Evolutionary conservation across 2,797 vertebrate species (phyloP), one percentile per base, ranked within the genome.

Genomic region (Xiphorhynchus erythropygius): DNA sequence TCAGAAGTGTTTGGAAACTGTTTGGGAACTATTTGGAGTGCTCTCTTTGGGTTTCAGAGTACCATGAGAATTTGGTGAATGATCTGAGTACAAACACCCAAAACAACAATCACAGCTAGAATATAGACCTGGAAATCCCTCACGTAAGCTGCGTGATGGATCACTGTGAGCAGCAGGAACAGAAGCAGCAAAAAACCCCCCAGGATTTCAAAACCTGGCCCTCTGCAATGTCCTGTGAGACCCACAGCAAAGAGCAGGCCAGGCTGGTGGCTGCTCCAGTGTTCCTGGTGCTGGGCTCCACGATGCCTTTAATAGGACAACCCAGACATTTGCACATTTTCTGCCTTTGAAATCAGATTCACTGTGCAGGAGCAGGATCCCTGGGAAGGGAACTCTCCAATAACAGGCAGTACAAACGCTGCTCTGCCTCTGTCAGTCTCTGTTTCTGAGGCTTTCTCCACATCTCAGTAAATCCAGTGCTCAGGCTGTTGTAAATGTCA

Each of bases 401-500:
- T 37, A 56, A 13, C 0, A 2, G 76, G 75, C 73, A 75, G 57
- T 0, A 19, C 0, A 2, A 49, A 24, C 22, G 64, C 76, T 17
- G 53, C 79, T 73, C 89, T 77, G 93, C 83, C 71, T 25, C 74
- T 44, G 19, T 75, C 76, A 32, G 47, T 63, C 60, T 27, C 64
- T 18, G 5, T 2, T 46, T 25, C 74, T 87, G 62, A 49, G 81
- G 80, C 75, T 78, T 88, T 42, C 89, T 93, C 84, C n/a, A 5
- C n/a, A 25, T 37, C 89, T 89, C 87, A 23, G 62, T 50, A 85
- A 89, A 93, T 78, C 92, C 93, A 37, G 62, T 52, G 85, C 92
- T 97, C 95, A 87, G 94, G 93, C 93, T 93, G 65, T 22, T 93
- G 41, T 37, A 92, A 93, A 89, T 90, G 95, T 90, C 90, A 96